Evolutionary conservation across 2,113 vertebrate genomes (phyloP).

Genomic region (Okapia johnstoni): DNA sequence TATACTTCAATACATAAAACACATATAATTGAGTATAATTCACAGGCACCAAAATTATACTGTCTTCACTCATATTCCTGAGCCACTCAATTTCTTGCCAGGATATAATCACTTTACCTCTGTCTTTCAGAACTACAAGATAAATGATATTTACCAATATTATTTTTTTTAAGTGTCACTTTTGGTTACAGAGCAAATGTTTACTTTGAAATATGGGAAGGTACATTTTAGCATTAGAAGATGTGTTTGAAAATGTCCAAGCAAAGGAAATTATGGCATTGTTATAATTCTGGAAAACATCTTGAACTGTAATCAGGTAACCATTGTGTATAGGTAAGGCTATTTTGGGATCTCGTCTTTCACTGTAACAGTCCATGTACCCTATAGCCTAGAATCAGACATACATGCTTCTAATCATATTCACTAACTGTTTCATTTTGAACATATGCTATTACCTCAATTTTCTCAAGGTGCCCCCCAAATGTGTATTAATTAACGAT

Average conservation of each 20-base stretch:
- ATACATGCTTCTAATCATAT: not conserved
- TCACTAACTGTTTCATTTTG: not conserved
- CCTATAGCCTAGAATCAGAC: not conserved
- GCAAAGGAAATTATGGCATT: not conserved
- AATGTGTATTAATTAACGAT: not conserved
- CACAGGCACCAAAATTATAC: not conserved
- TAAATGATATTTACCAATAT: not conserved
- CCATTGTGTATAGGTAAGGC: not conserved
- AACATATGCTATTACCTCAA: not conserved
- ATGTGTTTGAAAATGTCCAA: not conserved
- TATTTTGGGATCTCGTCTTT: not conserved
- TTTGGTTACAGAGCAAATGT: not conserved
- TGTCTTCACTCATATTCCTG: not conserved
- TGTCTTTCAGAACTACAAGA: not conserved
- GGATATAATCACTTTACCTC: not conserved
- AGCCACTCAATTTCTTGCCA: not conserved
- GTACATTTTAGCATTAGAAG: not conserved
- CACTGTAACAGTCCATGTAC: not conserved
- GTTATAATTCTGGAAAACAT: not conserved
- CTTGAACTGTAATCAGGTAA: not conserved
- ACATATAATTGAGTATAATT: not conserved
- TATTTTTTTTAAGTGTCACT: not conserved
- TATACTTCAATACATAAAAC: not conserved
- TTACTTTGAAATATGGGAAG: not conserved
- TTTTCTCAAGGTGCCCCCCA: not conserved